Evolutionary conservation across 1,140 invertebrate genomes (phyloP).

Genomic region (Adelges cooleyi): DNA sequence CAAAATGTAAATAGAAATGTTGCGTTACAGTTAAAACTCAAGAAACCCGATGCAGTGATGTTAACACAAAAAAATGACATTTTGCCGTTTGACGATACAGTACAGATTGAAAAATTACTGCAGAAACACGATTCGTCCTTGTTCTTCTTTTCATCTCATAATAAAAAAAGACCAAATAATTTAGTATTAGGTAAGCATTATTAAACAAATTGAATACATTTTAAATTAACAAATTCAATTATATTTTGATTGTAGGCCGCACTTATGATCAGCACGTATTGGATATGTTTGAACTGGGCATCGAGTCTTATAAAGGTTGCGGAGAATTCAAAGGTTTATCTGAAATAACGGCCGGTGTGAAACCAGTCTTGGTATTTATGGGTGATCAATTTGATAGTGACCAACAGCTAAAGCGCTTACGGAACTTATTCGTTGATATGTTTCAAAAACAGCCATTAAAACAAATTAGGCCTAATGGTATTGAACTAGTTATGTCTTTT

Average conservation of each 20-base stretch:
- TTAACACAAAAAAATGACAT: constrained; percentile 72
- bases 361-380: constrained; percentile 86
- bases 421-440: constrained; percentile 84
- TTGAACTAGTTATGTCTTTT: constrained; percentile 87
- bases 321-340: constrained; percentile 59
- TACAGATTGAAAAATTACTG: constrained; percentile 70
- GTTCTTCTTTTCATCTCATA: constrained; percentile 82
- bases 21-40: constrained; percentile 55
- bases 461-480: constrained; percentile 72
- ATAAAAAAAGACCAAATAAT: constrained; percentile 91
- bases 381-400: constrained; percentile 82
- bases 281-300: constrained; percentile 93
- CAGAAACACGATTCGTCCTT: constrained; percentile 77
- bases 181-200: constrained; percentile 58
- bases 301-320: constrained; percentile 69
- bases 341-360: constrained; percentile 69
- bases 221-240: not conserved
- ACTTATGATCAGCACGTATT: constrained; percentile 80
- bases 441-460: constrained; percentile 74
- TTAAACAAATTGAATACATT: not conserved
- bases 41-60: constrained; percentile 70
- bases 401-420: constrained; percentile 66
- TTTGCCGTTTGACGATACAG: constrained; percentile 73
- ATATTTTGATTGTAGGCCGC: constrained; percentile 44
- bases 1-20: too few relatives aligned